phyloP scores from a whole-genome alignment of 2,797 vertebrate species.

The Lycodopsis pacificus region DNA sequence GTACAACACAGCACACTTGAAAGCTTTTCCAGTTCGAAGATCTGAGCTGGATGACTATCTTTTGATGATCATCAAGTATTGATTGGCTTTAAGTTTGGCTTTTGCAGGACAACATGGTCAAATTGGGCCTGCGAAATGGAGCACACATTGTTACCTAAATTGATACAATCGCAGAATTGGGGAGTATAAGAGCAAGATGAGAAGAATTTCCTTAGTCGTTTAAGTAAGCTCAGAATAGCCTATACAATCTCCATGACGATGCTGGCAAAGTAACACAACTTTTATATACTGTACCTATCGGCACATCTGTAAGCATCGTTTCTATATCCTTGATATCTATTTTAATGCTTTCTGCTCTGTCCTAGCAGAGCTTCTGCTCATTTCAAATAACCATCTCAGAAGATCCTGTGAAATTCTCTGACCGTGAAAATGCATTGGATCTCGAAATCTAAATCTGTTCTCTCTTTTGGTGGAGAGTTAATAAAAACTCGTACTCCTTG shows the following conservation, averaged over 20 bases:
- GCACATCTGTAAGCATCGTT: not conserved
- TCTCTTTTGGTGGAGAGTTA: too few species aligned
- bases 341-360: not conserved
- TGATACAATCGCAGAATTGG: not conserved
- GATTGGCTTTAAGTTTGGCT: too few species aligned
- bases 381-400: too few species aligned
- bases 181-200: not conserved
- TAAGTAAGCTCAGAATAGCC: not conserved
- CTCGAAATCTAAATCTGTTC: not conserved
- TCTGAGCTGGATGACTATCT: too few species aligned
- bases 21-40: not conserved
- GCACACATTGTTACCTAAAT: not conserved
- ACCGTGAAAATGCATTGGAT: not conserved
- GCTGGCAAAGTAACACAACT: not conserved
- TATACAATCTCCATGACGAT: not conserved
- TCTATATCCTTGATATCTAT: not conserved
- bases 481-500: not conserved
- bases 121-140: too few species aligned
- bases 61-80: too few species aligned
- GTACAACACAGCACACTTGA: not conserved
- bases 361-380: not conserved
- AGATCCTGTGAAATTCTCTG: not conserved
- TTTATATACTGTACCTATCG: not conserved
- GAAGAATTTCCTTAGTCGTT: not conserved
- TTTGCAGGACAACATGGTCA: too few species aligned